A percentile compares a stretch with the other conserved stretches of the same genome.
Evolutionary conservation across 2,888 invertebrate genomes (phyloP).

Genomic region (Amorpha juglandis): DNA sequence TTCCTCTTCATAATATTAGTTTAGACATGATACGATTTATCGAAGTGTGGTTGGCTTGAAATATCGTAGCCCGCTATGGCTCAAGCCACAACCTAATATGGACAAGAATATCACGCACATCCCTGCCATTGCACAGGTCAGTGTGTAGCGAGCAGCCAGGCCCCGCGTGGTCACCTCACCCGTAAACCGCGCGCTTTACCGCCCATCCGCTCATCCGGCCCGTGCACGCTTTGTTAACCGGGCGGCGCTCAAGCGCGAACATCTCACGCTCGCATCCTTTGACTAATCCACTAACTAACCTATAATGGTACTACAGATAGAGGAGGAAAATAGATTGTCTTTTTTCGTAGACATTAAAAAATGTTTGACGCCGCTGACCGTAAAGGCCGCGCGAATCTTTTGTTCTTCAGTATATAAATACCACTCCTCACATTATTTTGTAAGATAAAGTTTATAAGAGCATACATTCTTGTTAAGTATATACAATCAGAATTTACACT

Average conservation of each 20-base stretch:
- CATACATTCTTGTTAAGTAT: too few relatives aligned
- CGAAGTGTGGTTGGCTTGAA: too few relatives aligned
- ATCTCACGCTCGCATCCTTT: conserved; percentile 13
- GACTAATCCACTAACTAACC: conserved; percentile 9
- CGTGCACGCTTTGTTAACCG: conserved; percentile 7
- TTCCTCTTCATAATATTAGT: too few relatives aligned
- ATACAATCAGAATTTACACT: neutral
- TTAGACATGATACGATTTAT: too few relatives aligned
- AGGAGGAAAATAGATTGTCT: neutral
- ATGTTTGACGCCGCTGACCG: too few relatives aligned
- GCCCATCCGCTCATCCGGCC: conserved; percentile 26
- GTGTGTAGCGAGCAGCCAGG: conserved; percentile 25
- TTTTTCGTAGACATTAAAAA: neutral
- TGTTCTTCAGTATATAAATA: too few relatives aligned
- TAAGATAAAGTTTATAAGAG: too few relatives aligned
- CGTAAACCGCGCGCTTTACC: conserved; percentile 36
- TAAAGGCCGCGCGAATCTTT: too few relatives aligned
- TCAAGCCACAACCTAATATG: neutral
- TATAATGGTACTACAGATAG: neutral
- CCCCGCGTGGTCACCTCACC: conserved; percentile 30
- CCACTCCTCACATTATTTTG: too few relatives aligned
- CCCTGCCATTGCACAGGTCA: conserved; percentile 14
- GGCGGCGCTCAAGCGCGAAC: conserved; percentile 9
- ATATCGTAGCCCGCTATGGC: neutral
- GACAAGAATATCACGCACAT: conserved; percentile 36